These are phyloP conservation scores for Dendrocincla fuliginosa DNA, from an alignment of 2,797 vertebrate species.

Conservation along the genomic window DNA sequence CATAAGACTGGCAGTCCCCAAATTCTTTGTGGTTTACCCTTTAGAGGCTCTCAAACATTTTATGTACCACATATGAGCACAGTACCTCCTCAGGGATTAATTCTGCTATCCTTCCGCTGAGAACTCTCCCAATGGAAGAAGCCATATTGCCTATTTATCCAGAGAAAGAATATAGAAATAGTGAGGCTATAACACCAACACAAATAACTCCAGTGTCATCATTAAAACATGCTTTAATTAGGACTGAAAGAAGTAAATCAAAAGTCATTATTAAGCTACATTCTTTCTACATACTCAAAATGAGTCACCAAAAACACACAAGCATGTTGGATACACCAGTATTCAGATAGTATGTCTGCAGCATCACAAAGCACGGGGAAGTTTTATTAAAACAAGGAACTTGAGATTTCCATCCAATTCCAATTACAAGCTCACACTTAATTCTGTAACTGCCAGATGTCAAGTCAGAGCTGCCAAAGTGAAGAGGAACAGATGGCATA, in stretches of 20 bases:
- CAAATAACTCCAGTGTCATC: neutral
- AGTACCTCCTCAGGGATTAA: neutral
- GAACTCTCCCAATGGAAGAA: neutral
- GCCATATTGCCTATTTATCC: neutral
- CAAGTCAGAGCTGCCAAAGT: constrained; percentile 43
- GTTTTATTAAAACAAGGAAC: constrained; percentile 7
- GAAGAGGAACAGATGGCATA: constrained; percentile 32
- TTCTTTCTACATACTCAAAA: neutral
- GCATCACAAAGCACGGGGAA: neutral
- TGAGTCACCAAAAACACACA: neutral
- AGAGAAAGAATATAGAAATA: neutral
- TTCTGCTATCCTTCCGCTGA: neutral
- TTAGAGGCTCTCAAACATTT: neutral
- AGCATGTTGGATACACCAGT: neutral
- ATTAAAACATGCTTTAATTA: neutral
- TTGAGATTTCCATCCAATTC: neutral
- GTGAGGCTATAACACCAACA: neutral
- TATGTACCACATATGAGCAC: neutral
- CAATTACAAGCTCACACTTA: constrained; percentile 27
- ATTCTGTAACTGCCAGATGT: constrained; percentile 32
- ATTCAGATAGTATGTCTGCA: neutral
- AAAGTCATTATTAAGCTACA: neutral
- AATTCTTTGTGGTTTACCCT: neutral
- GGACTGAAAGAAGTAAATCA: neutral
- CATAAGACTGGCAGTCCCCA: neutral